Base-by-base conservation (phyloP, 2,888 invertebrate genomes). In the Coleophora flavipennella region DNA sequence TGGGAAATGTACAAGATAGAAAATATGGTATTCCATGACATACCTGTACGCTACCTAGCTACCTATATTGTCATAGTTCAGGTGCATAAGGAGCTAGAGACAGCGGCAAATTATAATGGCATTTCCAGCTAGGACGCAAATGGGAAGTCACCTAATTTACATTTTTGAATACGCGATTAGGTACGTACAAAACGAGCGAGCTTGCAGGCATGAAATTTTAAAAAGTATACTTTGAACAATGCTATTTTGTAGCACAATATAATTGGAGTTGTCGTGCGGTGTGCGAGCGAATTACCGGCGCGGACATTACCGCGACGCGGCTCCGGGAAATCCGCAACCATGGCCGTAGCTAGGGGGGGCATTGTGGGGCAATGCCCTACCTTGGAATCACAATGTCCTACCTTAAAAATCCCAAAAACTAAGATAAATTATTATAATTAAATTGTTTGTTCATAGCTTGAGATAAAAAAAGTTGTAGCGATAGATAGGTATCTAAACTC, bases 251-350 rank as follows among this genome's bases (percentile, higher is more conserved):
- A 45, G 57, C 53, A 38, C 29, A 44, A 43, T 48, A 45, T 55
- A 51, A 49, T 55, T 57, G 51, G 50, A 52, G 57, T 50, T 57
- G 57, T 59, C 54, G 49, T 48, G 49, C 50, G 64, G 67, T 60
- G 62, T 58, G 26, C 33, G 33, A 11, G 35, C 51, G 56, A 49
- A 46, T 48, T 50, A 50, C 51, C 48, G 46, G 13, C 51, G 50
- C 55, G 53, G 54, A 49, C 59, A 50, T 53, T 55, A 53, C 49
- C 50, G 64, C 61, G 59, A 57, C 52, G 64, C 61, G 59, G 57
- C 52, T 3, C 20, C 20, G 20, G 20, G 20, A 20, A 20, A 20
- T 20, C 20, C 20, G 20, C n/a, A n/a, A n/a, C n/a, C n/a, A n/a
- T n/a, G n/a, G n/a, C n/a, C n/a, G n/a, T n/a, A n/a, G n/a, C n/a